Base-by-base conservation (phyloP, 2,888 invertebrate species). In the Mystacides longicornis region DNA sequence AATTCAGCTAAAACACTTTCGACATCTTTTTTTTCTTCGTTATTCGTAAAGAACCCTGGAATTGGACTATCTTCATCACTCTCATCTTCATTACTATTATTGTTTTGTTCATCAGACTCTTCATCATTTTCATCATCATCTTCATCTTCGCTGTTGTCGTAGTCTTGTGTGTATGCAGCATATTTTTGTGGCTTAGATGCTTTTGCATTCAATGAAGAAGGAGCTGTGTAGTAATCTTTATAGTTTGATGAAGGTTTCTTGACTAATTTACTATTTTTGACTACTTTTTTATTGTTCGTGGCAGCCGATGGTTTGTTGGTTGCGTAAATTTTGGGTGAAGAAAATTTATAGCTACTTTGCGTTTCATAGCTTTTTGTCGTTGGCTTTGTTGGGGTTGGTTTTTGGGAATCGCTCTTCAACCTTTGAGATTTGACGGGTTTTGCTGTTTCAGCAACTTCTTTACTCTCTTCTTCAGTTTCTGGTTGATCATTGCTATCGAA, bases 1-100 rank as follows among this genome's bases (percentile, higher is more conserved):
- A 88, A 87, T 64, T 86, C 85, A n/a, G 83, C 83, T 61, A 87
- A 71, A 50, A 86, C 83, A 65, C 82, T 79, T 64, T 85, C 84
- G 16, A 87, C 82, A 59, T 86, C 83, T 65, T 82, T 81, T 65
- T 83, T 83, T 18, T 73, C 75, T 64, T 77, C 77, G 60, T 72
- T 77, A 54, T 78, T 73, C n/a, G 75, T 71, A 60, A 78, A 76
- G 66, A 77, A 77, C 20, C 74, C 75, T 18, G 76, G 75, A 56
- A 74, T 63, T 51, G 72, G 68, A 59, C 52, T 52, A 42, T 55
- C 43, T 14, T 49, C 56, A 4, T 56, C 52, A 7, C 52, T 51
- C 19, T 22, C 37, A 37, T 57, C 45, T 27, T 51, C 56, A 23
- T 20, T n/a, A 18, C 27, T 48, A 16, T 51, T 55, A 27, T 48